Percentiles rank a stretch among this genome's conserved stretches.
These are phyloP conservation scores for Ambastaia sidthimunki DNA, from an alignment of 2,797 vertebrate genomes.

Conservation along the genomic window DNA sequence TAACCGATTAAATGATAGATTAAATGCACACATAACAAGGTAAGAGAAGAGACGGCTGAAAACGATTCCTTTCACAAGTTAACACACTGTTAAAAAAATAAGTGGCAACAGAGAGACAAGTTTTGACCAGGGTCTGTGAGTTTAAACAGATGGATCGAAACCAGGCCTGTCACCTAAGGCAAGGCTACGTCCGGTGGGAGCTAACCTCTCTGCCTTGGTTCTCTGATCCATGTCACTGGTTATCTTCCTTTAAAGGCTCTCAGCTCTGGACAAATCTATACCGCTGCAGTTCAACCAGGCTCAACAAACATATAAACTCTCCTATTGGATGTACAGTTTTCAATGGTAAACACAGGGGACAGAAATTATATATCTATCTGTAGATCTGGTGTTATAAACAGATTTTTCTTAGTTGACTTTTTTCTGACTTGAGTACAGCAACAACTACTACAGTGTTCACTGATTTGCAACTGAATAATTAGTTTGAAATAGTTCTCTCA, in stretches of 20 bases:
- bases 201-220: conserved; percentile 31
- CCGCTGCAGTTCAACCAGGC: conserved; percentile 16
- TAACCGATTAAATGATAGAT: conserved; percentile 19
- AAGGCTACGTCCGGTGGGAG: conserved; percentile 15
- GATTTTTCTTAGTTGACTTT: too few species aligned
- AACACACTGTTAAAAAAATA: conserved; percentile 17
- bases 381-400: not conserved
- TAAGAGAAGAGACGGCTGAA: conserved; percentile 9
- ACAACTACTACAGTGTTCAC: too few species aligned
- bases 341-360: not conserved
- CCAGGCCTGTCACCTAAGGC: conserved; percentile 23
- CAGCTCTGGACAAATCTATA: conserved; percentile 48
- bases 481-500: too few species aligned
- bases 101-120: not conserved
- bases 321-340: not conserved
- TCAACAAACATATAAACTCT: conserved; percentile 6
- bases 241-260: conserved; percentile 6
- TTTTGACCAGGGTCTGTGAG: conserved; percentile 1
- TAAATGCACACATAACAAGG: not conserved
- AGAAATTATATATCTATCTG: not conserved
- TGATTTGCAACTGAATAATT: too few species aligned
- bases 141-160: conserved; percentile 37
- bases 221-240: conserved; percentile 48
- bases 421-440: too few species aligned
- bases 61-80: conserved; percentile 15